phyloP scores from a whole-genome alignment of 2,888 invertebrate genomes.

The Pyrrhosoma nymphula region DNA sequence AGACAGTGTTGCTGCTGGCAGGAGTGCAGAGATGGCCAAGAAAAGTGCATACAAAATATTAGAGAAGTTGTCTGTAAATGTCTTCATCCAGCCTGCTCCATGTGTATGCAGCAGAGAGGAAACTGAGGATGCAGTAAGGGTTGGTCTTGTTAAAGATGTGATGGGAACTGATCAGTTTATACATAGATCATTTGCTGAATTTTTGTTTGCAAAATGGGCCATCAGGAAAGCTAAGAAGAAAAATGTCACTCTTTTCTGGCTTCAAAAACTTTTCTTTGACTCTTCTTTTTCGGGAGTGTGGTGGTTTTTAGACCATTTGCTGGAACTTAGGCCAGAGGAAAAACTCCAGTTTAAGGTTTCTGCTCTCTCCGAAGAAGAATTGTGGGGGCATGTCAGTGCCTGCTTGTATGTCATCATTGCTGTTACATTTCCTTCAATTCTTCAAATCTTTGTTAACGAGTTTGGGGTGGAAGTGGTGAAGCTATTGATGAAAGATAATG shows the following conservation, averaged over 20 bases:
- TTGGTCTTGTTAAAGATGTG: background rate
- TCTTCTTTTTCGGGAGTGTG: background rate
- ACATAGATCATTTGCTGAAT: background rate
- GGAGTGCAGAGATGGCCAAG: background rate
- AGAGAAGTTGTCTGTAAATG: background rate
- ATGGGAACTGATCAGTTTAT: background rate
- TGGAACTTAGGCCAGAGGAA: background rate
- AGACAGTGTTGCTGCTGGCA: background rate
- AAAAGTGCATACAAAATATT: background rate
- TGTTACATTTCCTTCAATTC: background rate
- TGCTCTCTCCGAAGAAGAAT: background rate
- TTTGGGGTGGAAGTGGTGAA: background rate
- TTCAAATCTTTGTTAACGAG: background rate
- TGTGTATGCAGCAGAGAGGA: background rate
- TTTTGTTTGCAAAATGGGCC: background rate
- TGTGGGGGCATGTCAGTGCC: background rate
- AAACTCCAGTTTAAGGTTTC: background rate
- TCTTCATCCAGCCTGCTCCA: background rate
- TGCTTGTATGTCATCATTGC: background rate
- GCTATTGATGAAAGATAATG: background rate
- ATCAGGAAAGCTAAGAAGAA: conserved; percentile 11
- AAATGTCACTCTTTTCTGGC: background rate
- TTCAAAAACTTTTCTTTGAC: background rate
- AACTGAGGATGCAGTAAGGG: background rate
- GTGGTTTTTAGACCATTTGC: background rate